Percentiles rank a stretch among this genome's conserved stretches.
Conservation (phyloP, 2,888 invertebrate genomes). For the Rhodophaea formosa region DNA sequence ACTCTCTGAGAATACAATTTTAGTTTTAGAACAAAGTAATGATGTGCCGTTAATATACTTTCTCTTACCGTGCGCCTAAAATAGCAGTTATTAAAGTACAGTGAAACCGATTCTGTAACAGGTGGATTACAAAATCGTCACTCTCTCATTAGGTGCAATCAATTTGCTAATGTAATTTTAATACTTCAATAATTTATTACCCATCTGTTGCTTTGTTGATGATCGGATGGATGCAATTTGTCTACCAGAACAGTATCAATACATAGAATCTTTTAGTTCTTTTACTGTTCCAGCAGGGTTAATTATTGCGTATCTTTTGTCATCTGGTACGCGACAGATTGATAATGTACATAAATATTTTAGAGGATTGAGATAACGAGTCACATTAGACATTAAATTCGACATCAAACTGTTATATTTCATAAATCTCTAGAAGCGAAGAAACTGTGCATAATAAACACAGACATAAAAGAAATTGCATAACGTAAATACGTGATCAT, state of each 20-base stretch:
- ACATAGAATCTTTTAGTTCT: neutral
- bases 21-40: conserved; percentile 56
- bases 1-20: conserved; percentile 67
- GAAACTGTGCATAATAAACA: too few species aligned
- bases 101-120: conserved; percentile 38
- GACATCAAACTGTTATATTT: too few species aligned
- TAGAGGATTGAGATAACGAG: too few species aligned
- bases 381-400: too few species aligned
- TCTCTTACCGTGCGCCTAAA: conserved; percentile 47
- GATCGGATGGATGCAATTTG: too few species aligned
- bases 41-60: conserved; percentile 63
- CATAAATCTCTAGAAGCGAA: too few species aligned
- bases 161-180: conserved; percentile 4
- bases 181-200: neutral
- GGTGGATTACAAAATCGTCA: conserved; percentile 26
- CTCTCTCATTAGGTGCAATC: conserved; percentile 21
- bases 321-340: too few species aligned
- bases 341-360: too few species aligned
- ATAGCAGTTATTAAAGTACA: conserved; percentile 37
- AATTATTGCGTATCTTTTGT: too few species aligned
- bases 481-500: too few species aligned
- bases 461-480: too few species aligned
- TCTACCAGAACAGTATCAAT: neutral
- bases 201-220: neutral
- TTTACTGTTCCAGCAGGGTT: neutral